Evolutionary conservation across 2,888 invertebrate genomes (phyloP).

Genomic region (Acronicta aceris): DNA sequence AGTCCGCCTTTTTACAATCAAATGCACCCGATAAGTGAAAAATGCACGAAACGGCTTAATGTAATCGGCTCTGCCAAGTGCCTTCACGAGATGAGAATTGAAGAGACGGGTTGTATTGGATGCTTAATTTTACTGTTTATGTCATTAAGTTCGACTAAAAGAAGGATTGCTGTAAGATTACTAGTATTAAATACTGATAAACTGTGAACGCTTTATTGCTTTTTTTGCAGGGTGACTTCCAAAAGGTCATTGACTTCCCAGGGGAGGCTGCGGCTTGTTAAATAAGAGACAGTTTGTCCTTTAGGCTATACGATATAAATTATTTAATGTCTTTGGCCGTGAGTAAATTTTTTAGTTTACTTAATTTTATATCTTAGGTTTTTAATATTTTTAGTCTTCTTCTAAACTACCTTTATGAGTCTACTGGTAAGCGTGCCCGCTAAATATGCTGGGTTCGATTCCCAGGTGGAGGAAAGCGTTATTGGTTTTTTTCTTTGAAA

Average conservation of each 20-base stretch:
- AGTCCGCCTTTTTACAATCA: slow-evolving; percentile 35
- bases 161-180: background rate
- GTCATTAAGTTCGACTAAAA: background rate
- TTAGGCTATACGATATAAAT: background rate
- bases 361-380: too few relatives aligned
- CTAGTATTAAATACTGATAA: background rate
- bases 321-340: too few relatives aligned
- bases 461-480: too few relatives aligned
- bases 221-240: background rate
- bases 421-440: too few relatives aligned
- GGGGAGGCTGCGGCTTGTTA: background rate
- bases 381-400: too few relatives aligned
- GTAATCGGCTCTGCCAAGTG: slow-evolving; percentile 26
- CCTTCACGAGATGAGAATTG: slow-evolving; percentile 1
- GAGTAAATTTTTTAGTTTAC: too few relatives aligned
- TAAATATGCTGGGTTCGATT: too few relatives aligned
- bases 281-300: background rate
- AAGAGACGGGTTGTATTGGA: background rate
- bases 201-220: slow-evolving; percentile 1
- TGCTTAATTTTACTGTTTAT: background rate
- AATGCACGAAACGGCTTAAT: slow-evolving; percentile 27
- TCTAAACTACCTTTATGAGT: too few relatives aligned
- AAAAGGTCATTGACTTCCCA: background rate
- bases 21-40: slow-evolving; percentile 41
- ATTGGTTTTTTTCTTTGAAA: too few relatives aligned